phyloP scores from a whole-genome alignment of 2,797 vertebrate genomes.

The Oryzias dopingdopingensis region DNA sequence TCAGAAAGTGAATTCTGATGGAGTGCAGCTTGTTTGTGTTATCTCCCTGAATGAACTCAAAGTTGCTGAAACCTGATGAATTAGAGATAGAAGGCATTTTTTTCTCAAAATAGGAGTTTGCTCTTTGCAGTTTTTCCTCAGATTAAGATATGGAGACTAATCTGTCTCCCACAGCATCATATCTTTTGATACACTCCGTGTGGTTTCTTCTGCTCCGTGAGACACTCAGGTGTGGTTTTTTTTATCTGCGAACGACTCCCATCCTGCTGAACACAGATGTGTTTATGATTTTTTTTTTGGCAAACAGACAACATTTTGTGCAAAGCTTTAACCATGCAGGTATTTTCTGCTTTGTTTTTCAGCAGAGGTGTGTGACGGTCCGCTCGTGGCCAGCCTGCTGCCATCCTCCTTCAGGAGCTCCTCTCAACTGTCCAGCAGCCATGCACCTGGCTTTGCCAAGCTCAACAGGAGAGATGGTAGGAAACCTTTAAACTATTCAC shows the following conservation, averaged over 20 bases:
- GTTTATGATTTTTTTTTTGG: background rate
- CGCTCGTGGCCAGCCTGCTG: slow-evolving; percentile 65
- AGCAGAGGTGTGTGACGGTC: slow-evolving; percentile 71
- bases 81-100: slow-evolving; percentile 9
- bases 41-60: background rate
- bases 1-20: background rate
- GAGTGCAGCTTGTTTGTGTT: background rate
- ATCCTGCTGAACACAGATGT: background rate
- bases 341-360: slow-evolving; percentile 26
- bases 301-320: background rate
- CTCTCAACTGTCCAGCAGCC: slow-evolving; percentile 70
- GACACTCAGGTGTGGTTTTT: background rate
- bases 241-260: background rate
- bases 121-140: slow-evolving; percentile 1
- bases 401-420: slow-evolving; percentile 74
- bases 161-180: background rate
- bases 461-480: slow-evolving; percentile 77
- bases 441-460: slow-evolving; percentile 72
- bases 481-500: background rate
- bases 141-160: slow-evolving; percentile 4
- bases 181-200: slow-evolving; percentile 6
- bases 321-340: background rate
- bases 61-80: slow-evolving; percentile 1
- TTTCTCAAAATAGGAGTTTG: background rate
- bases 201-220: slow-evolving; percentile 7